Evolutionary conservation across 2,888 invertebrate species (phyloP).

Genomic region (Eilema depressum): DNA sequence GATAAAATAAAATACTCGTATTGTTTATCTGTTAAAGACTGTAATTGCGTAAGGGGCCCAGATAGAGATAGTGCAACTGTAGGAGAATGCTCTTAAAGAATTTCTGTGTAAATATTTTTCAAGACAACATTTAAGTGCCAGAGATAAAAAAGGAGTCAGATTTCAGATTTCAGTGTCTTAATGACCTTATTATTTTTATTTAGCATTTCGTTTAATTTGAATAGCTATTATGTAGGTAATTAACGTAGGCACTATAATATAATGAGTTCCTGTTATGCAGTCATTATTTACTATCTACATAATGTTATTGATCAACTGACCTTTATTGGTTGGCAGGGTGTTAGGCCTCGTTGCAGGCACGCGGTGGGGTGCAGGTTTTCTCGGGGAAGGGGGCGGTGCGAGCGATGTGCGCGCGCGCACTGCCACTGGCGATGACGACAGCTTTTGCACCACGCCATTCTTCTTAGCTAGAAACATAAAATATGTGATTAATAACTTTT

Average conservation of each 20-base stretch:
- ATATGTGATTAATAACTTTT: not conserved
- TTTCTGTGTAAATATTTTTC: not conserved
- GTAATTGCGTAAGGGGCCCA: not conserved
- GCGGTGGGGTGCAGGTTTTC: constrained; percentile 76
- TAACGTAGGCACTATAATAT: not conserved
- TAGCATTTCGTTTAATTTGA: too few relatives aligned
- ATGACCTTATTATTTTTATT: too few relatives aligned
- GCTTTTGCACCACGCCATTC: constrained; percentile 82
- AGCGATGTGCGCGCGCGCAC: constrained; percentile 77
- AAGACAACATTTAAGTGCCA: not conserved
- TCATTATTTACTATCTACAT: not conserved
- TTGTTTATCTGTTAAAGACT: not conserved
- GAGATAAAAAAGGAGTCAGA: not conserved
- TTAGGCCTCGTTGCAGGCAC: constrained; percentile 77
- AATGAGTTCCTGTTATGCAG: not conserved
- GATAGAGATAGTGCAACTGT: not conserved
- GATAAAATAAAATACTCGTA: not conserved
- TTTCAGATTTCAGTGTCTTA: not conserved
- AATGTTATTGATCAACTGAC: constrained; percentile 52
- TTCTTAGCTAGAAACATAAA: constrained; percentile 75
- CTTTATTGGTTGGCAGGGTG: constrained; percentile 79
- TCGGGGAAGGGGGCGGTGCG: constrained; percentile 77
- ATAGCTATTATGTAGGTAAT: not conserved
- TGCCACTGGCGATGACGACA: constrained; percentile 79
- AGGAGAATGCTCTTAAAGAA: not conserved